These are phyloP conservation scores for Calonectris borealis DNA, from an alignment of 2,113 vertebrate species.

Conservation along the genomic window DNA sequence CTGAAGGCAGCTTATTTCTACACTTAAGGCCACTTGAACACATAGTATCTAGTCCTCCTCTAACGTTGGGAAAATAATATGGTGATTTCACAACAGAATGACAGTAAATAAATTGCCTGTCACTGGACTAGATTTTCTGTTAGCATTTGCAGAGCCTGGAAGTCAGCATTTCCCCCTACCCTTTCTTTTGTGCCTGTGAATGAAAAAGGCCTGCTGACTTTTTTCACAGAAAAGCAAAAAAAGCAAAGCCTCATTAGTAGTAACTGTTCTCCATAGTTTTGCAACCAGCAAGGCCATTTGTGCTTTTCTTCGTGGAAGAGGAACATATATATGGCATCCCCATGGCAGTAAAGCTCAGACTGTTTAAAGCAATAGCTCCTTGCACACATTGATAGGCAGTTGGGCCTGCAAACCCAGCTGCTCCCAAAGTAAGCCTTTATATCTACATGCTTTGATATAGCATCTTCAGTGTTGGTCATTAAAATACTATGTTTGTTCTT, in stretches of 20 bases:
- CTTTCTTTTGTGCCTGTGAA: not conserved
- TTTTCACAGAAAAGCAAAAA: not conserved
- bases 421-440: not conserved
- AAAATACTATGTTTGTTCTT: not conserved
- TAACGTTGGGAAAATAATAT: not conserved
- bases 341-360: not conserved
- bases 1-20: not conserved
- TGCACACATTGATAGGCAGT: not conserved
- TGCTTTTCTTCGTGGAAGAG: not conserved
- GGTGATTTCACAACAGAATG: not conserved
- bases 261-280: not conserved
- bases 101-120: conserved; percentile 9
- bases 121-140: not conserved
- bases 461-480: not conserved
- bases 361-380: not conserved
- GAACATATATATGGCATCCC: not conserved
- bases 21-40: not conserved
- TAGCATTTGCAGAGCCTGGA: not conserved
- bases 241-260: not conserved
- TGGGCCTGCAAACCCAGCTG: not conserved
- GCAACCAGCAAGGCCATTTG: not conserved
- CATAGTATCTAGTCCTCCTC: not conserved
- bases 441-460: not conserved
- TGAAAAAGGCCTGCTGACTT: not conserved
- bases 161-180: not conserved